Conservation (phyloP, 2,888 invertebrate species). For the Actias luna region DNA sequence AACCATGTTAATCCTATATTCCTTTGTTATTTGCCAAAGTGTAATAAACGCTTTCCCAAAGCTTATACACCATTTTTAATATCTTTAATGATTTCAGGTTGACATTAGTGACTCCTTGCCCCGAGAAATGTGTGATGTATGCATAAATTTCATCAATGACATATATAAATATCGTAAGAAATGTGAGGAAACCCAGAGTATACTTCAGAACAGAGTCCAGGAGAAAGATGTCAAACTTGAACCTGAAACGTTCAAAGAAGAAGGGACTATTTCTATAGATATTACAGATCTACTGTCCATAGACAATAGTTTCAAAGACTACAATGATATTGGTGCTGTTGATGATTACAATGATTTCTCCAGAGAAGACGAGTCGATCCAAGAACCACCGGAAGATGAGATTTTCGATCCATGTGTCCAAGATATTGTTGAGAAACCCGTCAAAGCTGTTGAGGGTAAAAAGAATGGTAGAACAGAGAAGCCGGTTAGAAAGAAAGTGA, state of each 20-base stretch:
- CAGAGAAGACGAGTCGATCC: constrained; percentile 19
- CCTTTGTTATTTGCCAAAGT: too few relatives aligned
- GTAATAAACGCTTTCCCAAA: too few relatives aligned
- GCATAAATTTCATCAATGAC: constrained; percentile 38
- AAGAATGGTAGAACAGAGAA: constrained; percentile 36
- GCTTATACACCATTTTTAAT: too few relatives aligned
- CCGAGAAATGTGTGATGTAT: constrained; percentile 43
- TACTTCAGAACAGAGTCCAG: constrained; percentile 27
- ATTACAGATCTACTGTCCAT: constrained; percentile 39
- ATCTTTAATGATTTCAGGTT: constrained; percentile 36
- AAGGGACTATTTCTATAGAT: constrained; percentile 34
- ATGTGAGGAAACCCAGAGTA: constrained; percentile 39
- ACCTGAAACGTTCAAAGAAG: constrained; percentile 25
- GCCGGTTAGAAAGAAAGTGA: constrained; percentile 30
- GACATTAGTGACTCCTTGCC: constrained; percentile 39
- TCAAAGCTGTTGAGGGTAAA: constrained; percentile 34
- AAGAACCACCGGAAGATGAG: constrained; percentile 21
- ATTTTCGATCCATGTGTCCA: constrained; percentile 29
- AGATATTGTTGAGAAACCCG: constrained; percentile 30
- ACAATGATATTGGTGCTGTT: constrained; percentile 42
- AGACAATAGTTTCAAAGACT: constrained; percentile 43
- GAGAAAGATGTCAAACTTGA: constrained; percentile 39
- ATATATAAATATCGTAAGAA: constrained; percentile 44
- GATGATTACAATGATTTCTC: constrained; percentile 32
- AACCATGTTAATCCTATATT: too few relatives aligned